Evolutionary conservation across 2,797 vertebrate genomes (phyloP), one percentile per base, ranked within the genome.

Genomic region (Bucorvus abyssinicus): DNA sequence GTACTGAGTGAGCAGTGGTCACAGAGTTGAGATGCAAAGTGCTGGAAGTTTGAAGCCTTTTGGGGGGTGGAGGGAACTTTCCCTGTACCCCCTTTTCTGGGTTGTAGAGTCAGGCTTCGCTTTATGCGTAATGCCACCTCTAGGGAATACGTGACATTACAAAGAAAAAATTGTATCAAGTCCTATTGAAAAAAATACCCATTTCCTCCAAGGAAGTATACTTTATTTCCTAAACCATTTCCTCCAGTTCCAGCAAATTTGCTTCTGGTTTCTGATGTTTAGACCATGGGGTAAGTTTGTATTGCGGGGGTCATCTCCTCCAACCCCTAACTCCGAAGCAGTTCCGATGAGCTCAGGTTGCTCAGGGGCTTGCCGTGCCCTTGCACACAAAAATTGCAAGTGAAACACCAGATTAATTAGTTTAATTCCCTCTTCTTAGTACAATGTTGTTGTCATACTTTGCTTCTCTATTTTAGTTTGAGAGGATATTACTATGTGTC

Each of bases 401-500:
- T 26, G 1, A 47, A 93, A 65, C 27, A 87, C 21, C 42, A 61
- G 52, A 38, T 70, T 53, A 84, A 78, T 79, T 76, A 38, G 77
- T 90, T 70, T 49, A 47, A 70, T 81, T 87, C n/a, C 18, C 40
- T 87, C 44, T 65, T 83, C 34, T 79, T 83, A 69, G 27, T 63
- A 71, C 61, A 86, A 50, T 8, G 27, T 65, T 70, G 84, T 61
- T 61, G 44, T 89, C 64, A 32, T 70, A 52, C 42, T 92, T 95
- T 34, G 7, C 22, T 73, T 26, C 73, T 87, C 93, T 19, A 5
- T 87, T 94, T 79, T 80, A 76, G 17, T 68, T 93, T 78, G 68
- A 93, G 91, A 89, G 87, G 61, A n/a, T 96, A 89, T 94, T 85
- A 84, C 52, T 71, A 42, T 36, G 34, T 85, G 52, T 82, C 65